Base-by-base conservation (phyloP, 2,113 vertebrate species). In the Edolisoma coerulescens region DNA sequence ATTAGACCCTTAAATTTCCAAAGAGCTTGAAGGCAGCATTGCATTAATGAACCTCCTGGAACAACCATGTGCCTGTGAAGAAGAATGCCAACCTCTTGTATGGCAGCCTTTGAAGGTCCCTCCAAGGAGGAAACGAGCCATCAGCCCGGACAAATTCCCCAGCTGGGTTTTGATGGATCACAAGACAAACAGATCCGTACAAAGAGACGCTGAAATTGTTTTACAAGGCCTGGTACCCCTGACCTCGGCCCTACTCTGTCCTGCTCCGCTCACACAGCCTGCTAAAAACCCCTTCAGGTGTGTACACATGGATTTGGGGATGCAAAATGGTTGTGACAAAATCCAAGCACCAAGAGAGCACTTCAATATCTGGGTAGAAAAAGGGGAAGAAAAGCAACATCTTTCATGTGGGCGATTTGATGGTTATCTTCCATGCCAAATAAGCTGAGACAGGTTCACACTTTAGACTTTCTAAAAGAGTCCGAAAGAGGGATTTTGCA, bases 381-480 rank as follows among this genome's bases (percentile, higher is more conserved):
- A 61, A 16, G 41, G 47, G 26, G 24, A 0, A 1, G 1, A 10
- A 30, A 71, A 42, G 12, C 4, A 71, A 33, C 5, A 19, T 22
- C 6, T 21, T 23, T 42, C 16, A 9, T 9, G 32, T 15, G 33
- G 77, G 41, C 3, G 22, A 93, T 52, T 28, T 39, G 63, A 75
- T 96, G 65, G 44, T 96, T 80, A 84, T 82, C 89, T 96, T 80
- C 89, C 84, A 93, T 32, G 22, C 44, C 84, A 86, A 97, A 89
- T 78, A 94, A 85, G 89, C 95, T 84, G 93, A 63, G 63, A 53
- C 90, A 69, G 67, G 30, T 54, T 73, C 21, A 35, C 10, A 3
- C 16, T 32, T 33, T 57, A 2, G 2, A 14, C 5, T 42, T 64
- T 45, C 47, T 18, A 5, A 53, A 78, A 19, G 4, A 5, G 11